Base-by-base conservation (phyloP, 2,888 invertebrate genomes). In the Rutpela maculata region DNA sequence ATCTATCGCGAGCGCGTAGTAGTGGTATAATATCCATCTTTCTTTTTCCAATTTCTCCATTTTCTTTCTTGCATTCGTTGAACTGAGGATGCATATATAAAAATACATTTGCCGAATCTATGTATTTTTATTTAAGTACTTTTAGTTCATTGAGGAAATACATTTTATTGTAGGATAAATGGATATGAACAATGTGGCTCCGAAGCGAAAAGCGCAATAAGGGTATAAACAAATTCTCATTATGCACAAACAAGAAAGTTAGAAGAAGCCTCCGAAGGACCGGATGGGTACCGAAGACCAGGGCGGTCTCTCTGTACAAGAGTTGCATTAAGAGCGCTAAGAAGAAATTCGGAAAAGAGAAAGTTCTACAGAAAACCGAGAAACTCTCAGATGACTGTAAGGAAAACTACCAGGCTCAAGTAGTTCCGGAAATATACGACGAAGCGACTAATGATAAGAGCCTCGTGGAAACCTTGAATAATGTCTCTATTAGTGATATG, bases 171-270 rank as follows among this genome's bases (percentile, higher is more conserved):
- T 59, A 76, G 80, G 69, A 80, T 84, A 87, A 84, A 88, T 88
- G 87, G 85, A 82, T 81, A 72, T 78, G 78, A 82, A 88, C 82
- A 77, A 94, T 94, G 94, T 93, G 93, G 92, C 90, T 94, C 88
- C 92, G 94, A 89, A 94, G 93, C 89, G 93, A 93, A 85, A 93
- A 93, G 87, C 91, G 92, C 87, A 92, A 92, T 90, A 91, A 92
- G 83, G 91, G 91, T 88, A 90, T 92, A 89, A 88, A 85, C 75
- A 85, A 88, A 81, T 87, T 88, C 77, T 83, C 85, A 50, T 79
- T 88, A 75, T 86, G 85, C 75, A 78, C 85, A 63, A 86, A 80
- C 67, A 86, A 84, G 78, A 86, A 84, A 79, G 80, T 83, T 9
- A 84, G 80, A 73, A 84, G 82, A 81, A 75, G 81, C 22, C 75